Conservation (phyloP, 2,888 invertebrate species). For the Trachelus stipa region DNA sequence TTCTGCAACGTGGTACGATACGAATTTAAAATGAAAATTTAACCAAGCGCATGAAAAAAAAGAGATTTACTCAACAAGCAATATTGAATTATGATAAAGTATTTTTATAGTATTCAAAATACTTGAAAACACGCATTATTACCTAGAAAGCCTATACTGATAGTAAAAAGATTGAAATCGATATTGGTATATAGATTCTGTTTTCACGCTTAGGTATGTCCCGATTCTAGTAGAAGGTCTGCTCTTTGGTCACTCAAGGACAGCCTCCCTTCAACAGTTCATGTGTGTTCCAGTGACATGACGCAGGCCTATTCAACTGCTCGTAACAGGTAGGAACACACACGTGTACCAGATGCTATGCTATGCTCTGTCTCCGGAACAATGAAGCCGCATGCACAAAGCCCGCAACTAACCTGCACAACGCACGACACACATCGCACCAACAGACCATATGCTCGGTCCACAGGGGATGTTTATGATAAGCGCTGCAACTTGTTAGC, state of each 20-base stretch:
- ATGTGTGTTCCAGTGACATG: neutral
- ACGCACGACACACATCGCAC: slow-evolving; percentile 19
- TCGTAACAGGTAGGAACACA: slow-evolving; percentile 8
- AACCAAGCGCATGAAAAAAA: neutral
- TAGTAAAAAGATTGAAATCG: neutral
- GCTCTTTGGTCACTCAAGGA: neutral
- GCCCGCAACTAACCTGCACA: slow-evolving; percentile 26
- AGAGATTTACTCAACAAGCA: too few species aligned
- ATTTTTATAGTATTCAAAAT: neutral
- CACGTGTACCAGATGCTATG: slow-evolving; percentile 21
- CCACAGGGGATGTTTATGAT: neutral
- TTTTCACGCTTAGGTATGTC: slow-evolving; percentile 8
- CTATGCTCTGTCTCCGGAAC: slow-evolving; percentile 28
- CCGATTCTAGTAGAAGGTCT: slow-evolving; percentile 11
- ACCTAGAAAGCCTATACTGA: too few species aligned
- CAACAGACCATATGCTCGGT: neutral
- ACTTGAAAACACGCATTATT: neutral
- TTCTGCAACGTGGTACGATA: neutral
- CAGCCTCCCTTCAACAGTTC: neutral
- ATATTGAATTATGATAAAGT: neutral
- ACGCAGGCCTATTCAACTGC: neutral
- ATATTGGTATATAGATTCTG: neutral
- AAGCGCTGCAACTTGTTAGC: slow-evolving; percentile 4
- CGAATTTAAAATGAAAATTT: neutral
- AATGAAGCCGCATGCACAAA: slow-evolving; percentile 39